Conservation (phyloP, 35 echinoderm and acorn worm genomes). For the Ophioderma brevispina region DNA sequence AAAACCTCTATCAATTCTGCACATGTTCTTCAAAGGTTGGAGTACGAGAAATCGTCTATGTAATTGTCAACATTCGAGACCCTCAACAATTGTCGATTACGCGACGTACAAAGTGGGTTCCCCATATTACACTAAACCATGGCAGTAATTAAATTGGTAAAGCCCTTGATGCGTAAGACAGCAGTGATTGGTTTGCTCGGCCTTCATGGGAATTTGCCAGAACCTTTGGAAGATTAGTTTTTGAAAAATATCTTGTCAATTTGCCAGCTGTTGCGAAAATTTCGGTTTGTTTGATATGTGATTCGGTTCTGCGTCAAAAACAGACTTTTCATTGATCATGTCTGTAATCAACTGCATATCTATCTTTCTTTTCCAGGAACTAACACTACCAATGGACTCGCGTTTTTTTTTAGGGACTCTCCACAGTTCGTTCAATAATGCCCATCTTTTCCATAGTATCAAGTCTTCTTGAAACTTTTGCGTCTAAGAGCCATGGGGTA, state of each 20-base stretch:
- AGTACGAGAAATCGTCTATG: slow-evolving; percentile 52
- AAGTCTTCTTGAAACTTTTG: not conserved
- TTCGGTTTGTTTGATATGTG: slow-evolving; percentile 53
- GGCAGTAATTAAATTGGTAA: slow-evolving; percentile 54
- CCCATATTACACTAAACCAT: no score
- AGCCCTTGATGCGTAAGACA: slow-evolving; percentile 48
- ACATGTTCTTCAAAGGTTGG: slow-evolving; percentile 55
- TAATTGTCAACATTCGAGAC: slow-evolving; percentile 67
- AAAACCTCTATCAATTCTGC: slow-evolving; percentile 30
- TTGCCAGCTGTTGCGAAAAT: slow-evolving; percentile 53
- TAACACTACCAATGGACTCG: slow-evolving; percentile 60
- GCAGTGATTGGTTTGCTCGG: slow-evolving; percentile 15
- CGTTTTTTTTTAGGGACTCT: slow-evolving; percentile 54
- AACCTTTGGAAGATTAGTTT: slow-evolving; percentile 65
- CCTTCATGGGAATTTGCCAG: slow-evolving; percentile 62
- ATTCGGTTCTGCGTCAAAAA: slow-evolving; percentile 80
- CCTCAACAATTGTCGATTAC: no score
- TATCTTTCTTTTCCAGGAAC: slow-evolving; percentile 47
- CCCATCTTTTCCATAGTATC: slow-evolving; percentile 42
- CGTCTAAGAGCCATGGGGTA: slow-evolving; percentile 19
- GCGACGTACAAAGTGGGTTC: no score
- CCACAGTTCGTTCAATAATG: slow-evolving; percentile 15
- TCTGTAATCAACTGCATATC: slow-evolving; percentile 63
- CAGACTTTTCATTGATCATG: slow-evolving; percentile 49
- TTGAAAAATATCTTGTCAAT: slow-evolving; percentile 70